Evolutionary conservation across 2,888 invertebrate genomes (phyloP).

Genomic region (Netelia inedita): DNA sequence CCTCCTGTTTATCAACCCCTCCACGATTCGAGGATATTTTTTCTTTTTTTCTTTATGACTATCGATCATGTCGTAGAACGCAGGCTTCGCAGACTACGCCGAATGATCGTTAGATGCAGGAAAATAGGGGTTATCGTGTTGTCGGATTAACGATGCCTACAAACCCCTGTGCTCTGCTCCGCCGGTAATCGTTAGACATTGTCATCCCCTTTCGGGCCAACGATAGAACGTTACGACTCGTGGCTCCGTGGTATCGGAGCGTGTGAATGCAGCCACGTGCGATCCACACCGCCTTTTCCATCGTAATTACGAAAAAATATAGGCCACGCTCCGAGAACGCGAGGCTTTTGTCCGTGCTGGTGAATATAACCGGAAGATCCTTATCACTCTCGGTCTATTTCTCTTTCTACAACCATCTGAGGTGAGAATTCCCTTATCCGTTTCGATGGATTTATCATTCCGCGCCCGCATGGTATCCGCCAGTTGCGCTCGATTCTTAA

Average conservation of each 20-base stretch:
- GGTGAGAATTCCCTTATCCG: slow-evolving; percentile 21
- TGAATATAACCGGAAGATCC: slow-evolving; percentile 25
- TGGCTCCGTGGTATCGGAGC: not conserved
- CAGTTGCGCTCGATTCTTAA: slow-evolving; percentile 16
- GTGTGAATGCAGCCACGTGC: slow-evolving; percentile 31
- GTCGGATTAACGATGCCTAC: slow-evolving; percentile 36
- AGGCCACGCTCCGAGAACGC: slow-evolving; percentile 9
- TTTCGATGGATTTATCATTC: slow-evolving; percentile 49
- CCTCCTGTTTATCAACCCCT: not conserved
- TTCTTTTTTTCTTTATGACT: slow-evolving; percentile 9
- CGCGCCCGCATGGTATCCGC: slow-evolving; percentile 39
- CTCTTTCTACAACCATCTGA: slow-evolving; percentile 19
- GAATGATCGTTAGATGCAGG: slow-evolving; percentile 39
- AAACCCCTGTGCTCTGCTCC: not conserved
- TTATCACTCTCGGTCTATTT: slow-evolving; percentile 45
- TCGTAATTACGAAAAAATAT: slow-evolving; percentile 41
- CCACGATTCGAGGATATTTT: not conserved
- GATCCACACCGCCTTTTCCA: slow-evolving; percentile 4
- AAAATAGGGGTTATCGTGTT: slow-evolving; percentile 36
- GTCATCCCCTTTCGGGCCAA: slow-evolving; percentile 11
- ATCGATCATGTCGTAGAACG: not conserved
- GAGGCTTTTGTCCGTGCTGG: slow-evolving; percentile 9
- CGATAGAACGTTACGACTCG: slow-evolving; percentile 10
- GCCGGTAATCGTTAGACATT: slow-evolving; percentile 31
- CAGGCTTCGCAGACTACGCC: slow-evolving; percentile 6